Evolutionary conservation across 2,888 invertebrate species (phyloP), one percentile per base, ranked within the genome.

Genomic region (Megaustenia siamemsis): DNA sequence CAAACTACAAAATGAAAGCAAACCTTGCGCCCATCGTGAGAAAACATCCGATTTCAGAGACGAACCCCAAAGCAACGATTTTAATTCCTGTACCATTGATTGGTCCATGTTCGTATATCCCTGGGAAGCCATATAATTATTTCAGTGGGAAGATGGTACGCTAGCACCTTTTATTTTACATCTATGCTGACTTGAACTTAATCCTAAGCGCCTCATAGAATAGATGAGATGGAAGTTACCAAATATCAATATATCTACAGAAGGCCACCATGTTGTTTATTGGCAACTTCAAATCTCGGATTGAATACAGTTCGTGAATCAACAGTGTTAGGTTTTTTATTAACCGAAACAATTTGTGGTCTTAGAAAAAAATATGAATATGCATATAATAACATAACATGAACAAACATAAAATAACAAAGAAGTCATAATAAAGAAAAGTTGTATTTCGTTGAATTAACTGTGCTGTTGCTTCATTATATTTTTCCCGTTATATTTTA

Each of bases 1-100:
- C n/a, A n/a, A n/a, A n/a, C n/a, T n/a, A n/a, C n/a, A n/a, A n/a
- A n/a, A n/a, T n/a, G n/a, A n/a, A n/a, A n/a, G n/a, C n/a, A n/a
- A n/a, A 96, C 97, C 97, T 95, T 98, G 98, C 89, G 97, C 97
- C 98, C 98, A 98, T 92, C 97, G 96, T 92, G 96, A 96, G 94
- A 98, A 98, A 88, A 98, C 97, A 92, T 98, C 98, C 90, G 96
- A 96, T 93, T 97, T 97, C 88, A 97, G 96, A 91, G 96, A 95
- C 90, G 96, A 95, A 89, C 98, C 98, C 98, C 98, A 98, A 88
- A 98, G 95, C 89, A 98, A 95, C 87, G 96, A 96, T 92, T 96
- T 96, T 90, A 97, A 96, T 91, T 96, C 96, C 45, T 86, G 77
- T 24, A 91, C 69, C 38, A 86, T 66, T 60, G 86, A 83, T 10